These are phyloP conservation scores for Zaprionus taronus DNA, from an alignment of 1,140 invertebrate genomes.

Conservation along the genomic window DNA sequence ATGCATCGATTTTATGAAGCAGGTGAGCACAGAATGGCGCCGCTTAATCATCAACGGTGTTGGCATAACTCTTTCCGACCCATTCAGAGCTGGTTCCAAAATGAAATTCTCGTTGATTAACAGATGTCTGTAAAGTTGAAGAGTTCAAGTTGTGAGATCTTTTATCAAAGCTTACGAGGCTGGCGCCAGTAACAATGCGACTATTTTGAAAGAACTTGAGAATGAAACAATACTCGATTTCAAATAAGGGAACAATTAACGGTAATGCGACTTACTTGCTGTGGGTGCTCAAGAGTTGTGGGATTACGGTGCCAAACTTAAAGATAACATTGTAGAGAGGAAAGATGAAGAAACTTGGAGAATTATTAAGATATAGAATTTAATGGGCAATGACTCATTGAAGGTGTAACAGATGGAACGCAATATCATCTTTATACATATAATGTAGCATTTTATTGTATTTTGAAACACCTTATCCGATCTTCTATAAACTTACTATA, in stretches of 20 bases:
- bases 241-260: not conserved
- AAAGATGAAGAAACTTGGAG: not conserved
- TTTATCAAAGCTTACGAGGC: not conserved
- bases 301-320: not conserved
- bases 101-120: conserved; percentile 1
- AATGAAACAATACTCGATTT: not conserved
- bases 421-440: too few relatives aligned
- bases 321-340: not conserved
- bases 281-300: not conserved
- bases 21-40: conserved; percentile 51
- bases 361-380: not conserved
- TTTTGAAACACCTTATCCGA: too few relatives aligned
- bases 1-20: conserved; percentile 60
- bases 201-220: not conserved
- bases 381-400: not conserved
- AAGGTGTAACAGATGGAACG: too few relatives aligned
- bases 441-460: too few relatives aligned
- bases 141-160: not conserved
- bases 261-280: not conserved
- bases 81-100: conserved; percentile 1
- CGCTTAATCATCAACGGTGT: conserved; percentile 48
- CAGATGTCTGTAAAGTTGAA: conserved; percentile 13
- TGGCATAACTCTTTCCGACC: not conserved
- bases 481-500: too few relatives aligned
- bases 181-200: not conserved